Base-by-base conservation (phyloP, 2,797 vertebrate species). In the Nyctibius grandis region DNA sequence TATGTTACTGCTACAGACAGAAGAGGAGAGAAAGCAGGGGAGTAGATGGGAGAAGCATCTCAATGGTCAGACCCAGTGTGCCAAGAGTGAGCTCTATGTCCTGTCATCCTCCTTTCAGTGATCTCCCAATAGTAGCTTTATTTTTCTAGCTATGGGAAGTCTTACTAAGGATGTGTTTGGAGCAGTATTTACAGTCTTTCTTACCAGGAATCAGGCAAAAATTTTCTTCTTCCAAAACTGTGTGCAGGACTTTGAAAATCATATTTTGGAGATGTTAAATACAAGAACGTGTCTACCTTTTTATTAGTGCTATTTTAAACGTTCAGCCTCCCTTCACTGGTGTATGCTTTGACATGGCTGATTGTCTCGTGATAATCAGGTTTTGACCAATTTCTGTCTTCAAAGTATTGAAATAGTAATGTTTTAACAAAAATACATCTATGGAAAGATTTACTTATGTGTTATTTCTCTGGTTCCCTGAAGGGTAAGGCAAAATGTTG, bases 401-500 rank as follows among this genome's bases (percentile, higher is more conserved):
- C 20, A 65, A 90, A 90, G 28, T 60, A 77, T 60, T 82, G 70
- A 90, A 94, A 77, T 5, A 8, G 13, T 40, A 60, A 51, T 83
- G 87, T 91, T 95, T 93, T 80, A 76, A 76, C 18, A 85, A 85
- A 93, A 96, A 67, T 42, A 11, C 4, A 8, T 33, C 26, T 85
- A 45, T 56, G 61, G 33, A 76, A 79, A 68, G 18, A 88, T 96
- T 96, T 95, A 74, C 42, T 79, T 77, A 8, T 0, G 4, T 61
- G 48, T 87, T 92, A 79, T 91, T 95, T 87, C 63, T 88, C 51
- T 82, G 34, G 34, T 68, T 96, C 96, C 93, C 93, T 57, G 31
- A 88, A 94, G 94, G 91, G 63, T 50, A 91, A 81, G 67, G 61
- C 69, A 91, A 96, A 96, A 96, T 96, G 95, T 79, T 89, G 77